Base-by-base conservation (phyloP, 2,888 invertebrate species). In the Agrotis exclamationis region DNA sequence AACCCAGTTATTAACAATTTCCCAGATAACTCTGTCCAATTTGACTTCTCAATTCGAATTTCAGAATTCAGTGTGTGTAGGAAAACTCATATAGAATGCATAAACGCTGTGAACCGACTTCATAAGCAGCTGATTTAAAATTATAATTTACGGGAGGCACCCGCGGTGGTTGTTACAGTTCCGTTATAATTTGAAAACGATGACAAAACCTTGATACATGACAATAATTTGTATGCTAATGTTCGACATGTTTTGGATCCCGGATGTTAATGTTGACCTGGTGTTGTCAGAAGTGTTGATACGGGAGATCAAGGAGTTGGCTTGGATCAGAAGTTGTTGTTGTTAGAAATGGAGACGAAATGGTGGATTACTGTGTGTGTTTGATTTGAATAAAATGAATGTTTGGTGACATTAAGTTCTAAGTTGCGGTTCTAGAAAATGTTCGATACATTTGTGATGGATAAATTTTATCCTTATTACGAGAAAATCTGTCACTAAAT, bases 41-140 rank as follows among this genome's bases (percentile, higher is more conserved):
- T 74, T 79, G 84, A 82, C 76, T 86, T 63, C 76, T 83, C 82
- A 77, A 85, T 87, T 84, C 76, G 73, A 74, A 74, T 82, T 72
- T 79, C 66, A 75, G 72, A 86, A 85, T 87, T 84, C 84, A 80
- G 77, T 85, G 83, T 84, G 79, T 85, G 84, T 84, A 80, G 74
- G 87, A 86, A 87, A 87, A 86, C 90, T 90, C 90, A 88, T 89
- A 89, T 78, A 86, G 82, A 87, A 89, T 89, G 89, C 90, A 90
- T 86, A 87, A 88, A 87, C 84, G 85, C 75, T 86, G 88, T 84
- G 88, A 87, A 86, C 83, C 74, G 89, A 90, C 89, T 91, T 85
- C 77, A 80, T 86, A 90, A 91, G 88, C 82, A 87, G 86, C 86
- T 91, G 80, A 92, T 93, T 92, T 93, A 89, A 92, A 92, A 92